Evolutionary conservation across 1,140 invertebrate species (phyloP), one percentile per base, ranked within the genome.

Genomic region (Apis florea): DNA sequence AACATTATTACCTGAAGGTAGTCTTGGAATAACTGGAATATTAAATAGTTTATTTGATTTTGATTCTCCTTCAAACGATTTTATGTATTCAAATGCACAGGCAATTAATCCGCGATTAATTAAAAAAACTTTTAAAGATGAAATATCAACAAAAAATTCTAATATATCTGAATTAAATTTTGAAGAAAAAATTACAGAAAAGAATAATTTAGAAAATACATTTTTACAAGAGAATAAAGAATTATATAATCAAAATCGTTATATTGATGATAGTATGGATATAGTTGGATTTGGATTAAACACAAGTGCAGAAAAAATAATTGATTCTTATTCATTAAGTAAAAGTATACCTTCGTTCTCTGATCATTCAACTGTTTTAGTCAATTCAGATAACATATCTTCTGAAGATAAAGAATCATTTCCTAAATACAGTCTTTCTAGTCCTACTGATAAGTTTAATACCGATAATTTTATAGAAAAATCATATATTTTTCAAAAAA

Each of bases 21-120:
- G 78, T 47, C 15, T 77, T 58, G 74, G 67, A 40, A 80, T 40
- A 61, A 81, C 53, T 70, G 72, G 80, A 70, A 78, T 85, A 79
- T 59, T 85, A 15, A 82, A 84, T 61, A 83, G 83, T 49, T 76
- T 89, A 56, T 64, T 89, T 21, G 87, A 89, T 72, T 88, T 88
- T 63, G 76, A 86, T 73, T 87, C 70, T 21, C 77, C 81, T 19
- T 72, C 78, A 4, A 83, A 75, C 31, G 84, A 90, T 67, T 85
- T 79, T 24, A 70, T 85, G 24, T 87, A 84, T n/a, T 83, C 85
- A 9, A 85, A 77, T 54, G 79, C 84, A 26, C 80, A 85, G 26
- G 58, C 78, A 59, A 83, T 89, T 19, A 83, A 90, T 63, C 85
- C 89, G 4, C 75, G 83, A 31, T 59, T 88, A 13, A 83, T 84